Base-by-base conservation (phyloP, 1,140 invertebrate genomes). In the Matsumurasca onukii region DNA sequence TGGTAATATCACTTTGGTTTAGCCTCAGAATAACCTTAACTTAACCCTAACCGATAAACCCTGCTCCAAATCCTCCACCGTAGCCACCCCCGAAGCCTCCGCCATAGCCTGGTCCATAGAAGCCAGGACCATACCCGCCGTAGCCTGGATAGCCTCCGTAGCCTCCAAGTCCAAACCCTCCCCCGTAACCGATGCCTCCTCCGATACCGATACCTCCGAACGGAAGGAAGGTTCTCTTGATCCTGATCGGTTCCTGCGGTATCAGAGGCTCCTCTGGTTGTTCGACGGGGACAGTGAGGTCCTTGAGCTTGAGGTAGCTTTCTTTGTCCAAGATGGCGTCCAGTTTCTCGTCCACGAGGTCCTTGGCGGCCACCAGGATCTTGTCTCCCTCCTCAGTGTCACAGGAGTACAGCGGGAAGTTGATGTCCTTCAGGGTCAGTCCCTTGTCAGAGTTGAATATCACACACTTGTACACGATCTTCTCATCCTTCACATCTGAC, bases 11-110 rank as follows among this genome's bases (percentile, higher is more conserved):
- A n/a, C n/a, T n/a, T n/a, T n/a, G n/a, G n/a, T n/a, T 31, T 39
- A 48, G n/a, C 68, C 31, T 34, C 27, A 24, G 22, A 39, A 17
- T 39, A 39, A 17, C 34, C 17, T n/a, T n/a, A n/a, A n/a, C n/a
- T n/a, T n/a, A n/a, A n/a, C n/a, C n/a, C n/a, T n/a, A n/a, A 17
- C 34, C 34, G 34, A 5, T 39, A 17, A 39, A 39, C 5, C 34
- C 34, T 5, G 17, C 31, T 24, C 55, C 20, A 34, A 22, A 17
- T 9, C 17, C 17, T 63, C 67, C 34, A n/a, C 29, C 15, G 17
- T 39, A 39, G 30, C 67, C 67, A 1, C 67, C 57, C 25, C 55
- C 57, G 34, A 39, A 39, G 34, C 34, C 34, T 39, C 34, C 34
- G 5, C n/a, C n/a, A n/a, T n/a, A n/a, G n/a, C n/a, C n/a, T n/a